Base-by-base conservation (phyloP, 92 coral and sea anemone genomes). In the Anthopleura xanthogrammica region DNA sequence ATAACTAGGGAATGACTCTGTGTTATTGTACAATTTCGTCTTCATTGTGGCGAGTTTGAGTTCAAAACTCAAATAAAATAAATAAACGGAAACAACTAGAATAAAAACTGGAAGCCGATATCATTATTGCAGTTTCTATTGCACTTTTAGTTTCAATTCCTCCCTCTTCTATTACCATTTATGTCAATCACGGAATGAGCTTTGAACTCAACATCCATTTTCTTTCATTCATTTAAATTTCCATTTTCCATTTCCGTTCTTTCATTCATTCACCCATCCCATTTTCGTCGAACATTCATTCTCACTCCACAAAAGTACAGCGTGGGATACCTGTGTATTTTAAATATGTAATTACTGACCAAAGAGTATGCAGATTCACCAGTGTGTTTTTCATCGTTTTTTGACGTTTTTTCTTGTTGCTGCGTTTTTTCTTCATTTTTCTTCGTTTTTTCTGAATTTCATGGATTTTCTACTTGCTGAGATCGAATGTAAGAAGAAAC, bases 391-490 rank as follows among this genome's bases (percentile, higher is more conserved):
- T 20, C 29, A 14, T 60, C n/a, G 19, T 60, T 60, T 60, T 14
- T 62, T 19, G 58, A 54, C 58, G 58, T 54, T 13, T 54, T 0
- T 54, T 54, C 14, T 54, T 9, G 14, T 7, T 62, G 10, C 0
- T 20, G 7, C n/a, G 9, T 62, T n/a, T 52, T 23, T 81, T 72
- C 55, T 60, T 72, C n/a, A 2, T 8, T 52, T 23, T 81, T 72
- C 55, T 60, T 72, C n/a, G 1, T 8, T 46, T 82, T 46, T 81
- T 64, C 93, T 95, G 98, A 98, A 95, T 70, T 93, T 92, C 50
- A 95, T 95, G 98, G 98, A 95, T 70, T 93, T 92, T 83, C 89
- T 95, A 41, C 93, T 91, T n/a, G 98, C 98, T 81, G 98, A 95
- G 83, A 93, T 95, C 89, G 98, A 95, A 22, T 88, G 98, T 70